Evolutionary conservation across 2,797 vertebrate species (phyloP), one percentile per base, ranked within the genome.

Genomic region (Tarsius wallacei): DNA sequence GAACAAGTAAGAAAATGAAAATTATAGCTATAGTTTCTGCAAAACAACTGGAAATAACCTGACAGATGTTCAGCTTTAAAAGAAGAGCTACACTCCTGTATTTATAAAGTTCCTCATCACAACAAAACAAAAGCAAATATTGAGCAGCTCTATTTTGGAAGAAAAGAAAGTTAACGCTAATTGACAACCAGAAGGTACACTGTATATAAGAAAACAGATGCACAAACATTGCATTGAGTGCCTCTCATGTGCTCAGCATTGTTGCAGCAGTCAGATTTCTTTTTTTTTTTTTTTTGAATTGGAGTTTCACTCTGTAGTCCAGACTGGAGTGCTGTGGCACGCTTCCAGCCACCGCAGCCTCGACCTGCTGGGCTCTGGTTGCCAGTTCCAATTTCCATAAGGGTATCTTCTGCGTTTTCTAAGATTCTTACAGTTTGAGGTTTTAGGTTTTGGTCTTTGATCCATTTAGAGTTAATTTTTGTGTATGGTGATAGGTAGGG

Each of bases 111-210:
- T 88, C 57, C 10, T 53, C 68, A 87, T 90, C 47, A 49, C 24
- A 64, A 71, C 12, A 89, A 92, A 93, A 91, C n/a, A 92, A 96
- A 92, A 96, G 53, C 61, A 87, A 83, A 89, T 36, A 83, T 31
- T 64, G 49, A 59, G 71, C 51, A 95, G 26, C 31, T 87, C 83
- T 7, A 5, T 78, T 95, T 51, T 87, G 36, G 21, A 93, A 87
- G 88, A 90, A 88, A 94, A 83, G 51, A 31, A 63, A 64, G 59
- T 71, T 85, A 80, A 86, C 71, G 90, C 61, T 82, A 74, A 77
- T 33, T 26, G 22, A 88, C 33, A 88, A 73, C 36, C 66, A 82
- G 63, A 86, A 85, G 49, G 70, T 13, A 66, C 15, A 90, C 26
- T 90, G 59, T 42, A 87, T n/a, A 5, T 63, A 85, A 70, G n/a